phyloP scores from a whole-genome alignment of 2,888 invertebrate species.

The Apamea sordens region DNA sequence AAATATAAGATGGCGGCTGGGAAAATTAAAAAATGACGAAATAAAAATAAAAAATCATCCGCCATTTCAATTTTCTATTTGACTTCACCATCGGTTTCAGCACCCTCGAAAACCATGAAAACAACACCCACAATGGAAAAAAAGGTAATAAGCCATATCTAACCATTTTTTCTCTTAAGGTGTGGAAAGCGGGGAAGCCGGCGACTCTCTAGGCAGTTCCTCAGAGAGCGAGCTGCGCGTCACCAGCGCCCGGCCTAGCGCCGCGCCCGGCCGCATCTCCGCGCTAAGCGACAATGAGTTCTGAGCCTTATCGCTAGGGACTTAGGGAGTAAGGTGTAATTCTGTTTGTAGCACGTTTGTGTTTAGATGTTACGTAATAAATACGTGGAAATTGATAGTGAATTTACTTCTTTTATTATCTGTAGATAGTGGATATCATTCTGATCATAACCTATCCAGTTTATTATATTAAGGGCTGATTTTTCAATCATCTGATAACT shows the following conservation, averaged over 20 bases:
- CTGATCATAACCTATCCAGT: not conserved
- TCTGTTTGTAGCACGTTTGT: not conserved
- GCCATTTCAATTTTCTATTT: too few species aligned
- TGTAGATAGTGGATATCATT: not conserved
- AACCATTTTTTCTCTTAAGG: slow-evolving; percentile 8
- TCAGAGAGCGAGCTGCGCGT: slow-evolving; percentile 87
- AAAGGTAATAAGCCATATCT: too few species aligned
- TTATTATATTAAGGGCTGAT: not conserved
- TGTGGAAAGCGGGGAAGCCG: slow-evolving; percentile 59
- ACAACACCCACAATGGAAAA: too few species aligned
- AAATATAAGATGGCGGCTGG: too few species aligned
- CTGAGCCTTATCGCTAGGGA: slow-evolving; percentile 61
- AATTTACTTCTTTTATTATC: slow-evolving; percentile 9
- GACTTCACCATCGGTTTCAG: too few species aligned
- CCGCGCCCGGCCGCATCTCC: slow-evolving; percentile 77
- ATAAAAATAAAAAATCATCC: too few species aligned
- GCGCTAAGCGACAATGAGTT: slow-evolving; percentile 88
- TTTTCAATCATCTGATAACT: too few species aligned
- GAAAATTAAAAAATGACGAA: too few species aligned
- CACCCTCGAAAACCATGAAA: too few species aligned
- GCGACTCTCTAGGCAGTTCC: slow-evolving; percentile 84
- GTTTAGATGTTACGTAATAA: slow-evolving; percentile 27
- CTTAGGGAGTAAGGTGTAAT: not conserved
- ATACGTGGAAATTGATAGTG: slow-evolving; percentile 30
- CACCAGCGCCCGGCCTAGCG: slow-evolving; percentile 76